Evolutionary conservation across 2,797 vertebrate genomes (phyloP), one percentile per base, ranked within the genome.

Genomic region (Enteromius trimaculatus): DNA sequence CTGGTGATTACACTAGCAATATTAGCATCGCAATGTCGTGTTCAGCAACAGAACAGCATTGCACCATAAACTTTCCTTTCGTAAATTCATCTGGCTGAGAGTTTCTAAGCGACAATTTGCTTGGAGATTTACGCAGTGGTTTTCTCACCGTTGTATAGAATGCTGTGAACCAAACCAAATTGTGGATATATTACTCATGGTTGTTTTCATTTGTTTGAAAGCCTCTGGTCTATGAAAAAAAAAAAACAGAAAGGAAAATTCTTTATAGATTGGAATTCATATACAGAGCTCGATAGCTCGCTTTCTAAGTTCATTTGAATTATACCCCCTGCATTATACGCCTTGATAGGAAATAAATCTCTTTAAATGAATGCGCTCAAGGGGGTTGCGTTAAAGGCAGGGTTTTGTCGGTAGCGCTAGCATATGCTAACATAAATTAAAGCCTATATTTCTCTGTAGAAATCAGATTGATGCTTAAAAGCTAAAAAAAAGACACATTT

Each of bases 261-360:
- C 81, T 89, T 88, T 75, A 51, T 83, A 88, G 89, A 93, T 91
- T 90, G 92, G 91, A 92, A 91, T 90, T 66, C 89, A 91, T 90
- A 90, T 90, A 92, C 86, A 47, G 51, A 16, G 6, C 89, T 87
- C 86, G 90, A 87, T 80, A 87, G 88, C 90, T 91, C 82, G 93
- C 93, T 90, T 91, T 93, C 89, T 92, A 92, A 91, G 91, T 93
- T 94, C 90, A 94, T 94, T 94, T 93, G 92, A 94, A 93, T 92
- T 90, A 93, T 90, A 90, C 90, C 89, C 88, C 85, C 91, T 84
- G 91, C 90, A 93, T 93, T 94, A 93, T 93, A 91, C 76, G 17
- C 86, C 90, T 90, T 92, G 92, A 93, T 93, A 92, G 93, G 93
- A 93, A 92, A 95, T 94, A 93, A 94, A 95, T 93, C 92, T 94